These are phyloP conservation scores for Calephelis virginiensis DNA, from an alignment of 1,140 invertebrate species.

Conservation along the genomic window DNA sequence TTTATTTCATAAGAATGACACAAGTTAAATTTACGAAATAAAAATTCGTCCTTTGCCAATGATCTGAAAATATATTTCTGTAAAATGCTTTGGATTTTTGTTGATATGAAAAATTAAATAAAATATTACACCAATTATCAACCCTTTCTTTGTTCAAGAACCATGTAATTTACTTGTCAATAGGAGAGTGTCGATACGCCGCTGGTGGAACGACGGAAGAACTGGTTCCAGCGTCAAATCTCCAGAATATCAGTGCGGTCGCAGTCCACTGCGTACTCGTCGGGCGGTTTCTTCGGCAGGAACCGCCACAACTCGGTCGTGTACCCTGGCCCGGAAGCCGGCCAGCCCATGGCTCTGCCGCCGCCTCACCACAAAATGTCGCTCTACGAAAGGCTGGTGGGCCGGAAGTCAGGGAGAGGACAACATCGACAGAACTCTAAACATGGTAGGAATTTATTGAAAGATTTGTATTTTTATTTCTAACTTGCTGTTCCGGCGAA, in stretches of 20 bases:
- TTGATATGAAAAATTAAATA: too few species aligned
- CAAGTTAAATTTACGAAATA: too few species aligned
- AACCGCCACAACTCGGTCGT: conserved; percentile 85
- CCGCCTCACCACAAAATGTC: conserved; percentile 84
- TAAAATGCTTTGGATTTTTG: too few species aligned
- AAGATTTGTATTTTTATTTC: too few species aligned
- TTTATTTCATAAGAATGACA: too few species aligned
- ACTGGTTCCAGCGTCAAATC: conserved; percentile 91
- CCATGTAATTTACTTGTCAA: background rate
- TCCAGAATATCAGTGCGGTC: conserved; percentile 90
- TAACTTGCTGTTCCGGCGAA: too few species aligned
- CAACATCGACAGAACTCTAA: conserved; percentile 81
- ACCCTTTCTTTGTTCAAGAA: too few species aligned
- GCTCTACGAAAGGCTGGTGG: conserved; percentile 88
- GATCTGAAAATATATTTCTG: too few species aligned
- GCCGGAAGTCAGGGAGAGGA: conserved; percentile 86
- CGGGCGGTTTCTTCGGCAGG: conserved; percentile 86
- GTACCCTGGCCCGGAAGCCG: conserved; percentile 88
- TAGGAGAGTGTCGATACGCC: conserved; percentile 94
- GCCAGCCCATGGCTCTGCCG: conserved; percentile 70
- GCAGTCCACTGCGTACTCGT: conserved; percentile 90
- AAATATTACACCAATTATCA: too few species aligned
- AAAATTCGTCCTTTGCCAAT: too few species aligned
- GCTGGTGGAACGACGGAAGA: conserved; percentile 89
- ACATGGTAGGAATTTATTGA: conserved; percentile 75